Percentiles rank a stretch among this genome's conserved stretches.
Evolutionary conservation across 2,888 invertebrate species (phyloP).

Genomic region (Chrysotoxum bicinctum): DNA sequence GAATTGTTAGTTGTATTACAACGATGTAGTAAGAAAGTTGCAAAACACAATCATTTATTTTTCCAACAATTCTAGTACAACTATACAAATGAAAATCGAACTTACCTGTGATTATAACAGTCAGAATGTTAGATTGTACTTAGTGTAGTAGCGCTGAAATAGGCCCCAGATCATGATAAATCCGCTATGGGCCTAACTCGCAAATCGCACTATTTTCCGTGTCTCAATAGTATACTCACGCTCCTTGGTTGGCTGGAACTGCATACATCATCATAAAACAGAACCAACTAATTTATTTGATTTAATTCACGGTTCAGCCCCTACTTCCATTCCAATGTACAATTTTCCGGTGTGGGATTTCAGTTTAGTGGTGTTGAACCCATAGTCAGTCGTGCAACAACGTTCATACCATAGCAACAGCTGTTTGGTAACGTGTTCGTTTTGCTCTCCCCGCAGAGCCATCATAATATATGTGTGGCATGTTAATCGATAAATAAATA

Average conservation of each 20-base stretch:
- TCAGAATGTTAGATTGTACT: too few species aligned
- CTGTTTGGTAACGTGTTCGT: slow-evolving; percentile 14
- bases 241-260: neutral
- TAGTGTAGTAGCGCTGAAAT: too few species aligned
- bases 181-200: neutral
- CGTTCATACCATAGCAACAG: slow-evolving; percentile 57
- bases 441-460: neutral
- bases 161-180: neutral
- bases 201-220: neutral
- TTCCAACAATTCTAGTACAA: too few species aligned
- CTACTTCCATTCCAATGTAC: neutral
- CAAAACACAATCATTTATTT: too few species aligned
- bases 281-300: slow-evolving; percentile 43
- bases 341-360: slow-evolving; percentile 66
- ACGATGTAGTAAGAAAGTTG: too few species aligned
- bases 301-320: slow-evolving; percentile 37
- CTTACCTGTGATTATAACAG: too few species aligned
- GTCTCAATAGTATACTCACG: neutral
- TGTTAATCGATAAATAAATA: slow-evolving; percentile 43
- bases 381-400: slow-evolving; percentile 62
- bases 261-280: slow-evolving; percentile 31
- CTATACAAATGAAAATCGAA: too few species aligned
- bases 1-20: too few species aligned
- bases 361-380: slow-evolving; percentile 46
- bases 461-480: neutral